A percentile compares a stretch with the other conserved stretches of the same genome.
Conservation (phyloP, 2,797 vertebrate genomes). For the Spizella passerina region DNA sequence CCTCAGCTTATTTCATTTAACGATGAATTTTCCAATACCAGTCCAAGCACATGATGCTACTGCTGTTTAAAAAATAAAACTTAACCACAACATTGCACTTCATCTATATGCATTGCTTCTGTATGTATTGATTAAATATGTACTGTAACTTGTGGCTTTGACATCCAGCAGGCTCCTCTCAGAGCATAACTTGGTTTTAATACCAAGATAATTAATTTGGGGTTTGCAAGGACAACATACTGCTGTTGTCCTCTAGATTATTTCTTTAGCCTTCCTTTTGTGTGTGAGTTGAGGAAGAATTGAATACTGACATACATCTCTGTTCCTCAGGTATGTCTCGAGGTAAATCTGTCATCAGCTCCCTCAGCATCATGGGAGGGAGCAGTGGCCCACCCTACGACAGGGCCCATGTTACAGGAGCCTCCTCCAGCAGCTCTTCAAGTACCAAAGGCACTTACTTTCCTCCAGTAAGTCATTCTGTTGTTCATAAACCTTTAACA, state of each 20-base stretch:
- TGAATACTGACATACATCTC: not conserved
- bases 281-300: not conserved
- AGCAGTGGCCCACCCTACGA: slow-evolving; percentile 96
- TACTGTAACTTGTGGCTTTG: not conserved
- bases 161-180: not conserved
- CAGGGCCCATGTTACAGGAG: slow-evolving; percentile 94
- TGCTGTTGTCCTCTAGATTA: not conserved
- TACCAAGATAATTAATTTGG: not conserved
- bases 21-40: not conserved
- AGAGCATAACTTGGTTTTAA: not conserved
- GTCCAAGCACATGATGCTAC: not conserved
- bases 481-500: not conserved
- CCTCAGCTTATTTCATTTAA: not conserved
- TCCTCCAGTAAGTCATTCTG: slow-evolving; percentile 85
- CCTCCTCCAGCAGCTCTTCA: slow-evolving; percentile 96
- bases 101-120: not conserved
- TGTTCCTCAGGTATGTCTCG: slow-evolving; percentile 88
- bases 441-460: slow-evolving; percentile 97
- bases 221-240: not conserved
- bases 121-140: not conserved
- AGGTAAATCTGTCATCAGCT: slow-evolving; percentile 96
- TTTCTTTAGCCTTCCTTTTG: not conserved
- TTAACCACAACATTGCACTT: not conserved
- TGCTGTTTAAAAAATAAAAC: not conserved
- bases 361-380: slow-evolving; percentile 96